Conservation (phyloP, 1,140 invertebrate genomes). For the Drosophila repletoides region DNA sequence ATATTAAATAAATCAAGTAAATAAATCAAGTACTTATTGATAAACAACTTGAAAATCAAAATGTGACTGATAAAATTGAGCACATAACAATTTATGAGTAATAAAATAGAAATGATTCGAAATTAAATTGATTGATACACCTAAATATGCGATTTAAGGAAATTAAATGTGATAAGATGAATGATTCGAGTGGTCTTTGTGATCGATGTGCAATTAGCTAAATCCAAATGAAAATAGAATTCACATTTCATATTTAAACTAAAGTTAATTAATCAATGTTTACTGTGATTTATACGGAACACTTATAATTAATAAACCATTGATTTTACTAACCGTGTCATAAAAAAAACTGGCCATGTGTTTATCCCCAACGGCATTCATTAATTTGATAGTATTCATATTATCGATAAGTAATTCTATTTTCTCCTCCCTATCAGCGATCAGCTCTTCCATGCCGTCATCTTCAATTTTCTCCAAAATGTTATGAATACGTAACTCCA, state of each 20-base stretch:
- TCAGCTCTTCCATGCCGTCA: slow-evolving; percentile 33
- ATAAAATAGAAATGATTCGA: neutral
- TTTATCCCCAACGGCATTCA: slow-evolving; percentile 29
- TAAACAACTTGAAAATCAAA: too few species aligned
- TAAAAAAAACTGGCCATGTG: slow-evolving; percentile 20
- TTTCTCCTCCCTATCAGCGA: neutral
- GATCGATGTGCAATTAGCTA: neutral
- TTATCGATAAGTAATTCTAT: slow-evolving; percentile 27
- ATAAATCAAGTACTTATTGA: too few species aligned
- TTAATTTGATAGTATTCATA: slow-evolving; percentile 52
- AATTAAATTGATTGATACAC: slow-evolving; percentile 1
- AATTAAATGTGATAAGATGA: neutral
- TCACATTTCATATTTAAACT: too few species aligned
- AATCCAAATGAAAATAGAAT: too few species aligned
- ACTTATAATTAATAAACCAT: slow-evolving; percentile 1
- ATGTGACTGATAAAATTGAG: neutral
- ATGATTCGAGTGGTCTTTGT: neutral
- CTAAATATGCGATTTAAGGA: too few species aligned
- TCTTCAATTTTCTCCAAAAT: slow-evolving; percentile 40
- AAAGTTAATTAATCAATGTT: too few species aligned
- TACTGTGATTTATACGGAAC: too few species aligned
- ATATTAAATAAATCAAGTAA: too few species aligned
- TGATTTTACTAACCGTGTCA: slow-evolving; percentile 39
- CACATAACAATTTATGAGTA: neutral
- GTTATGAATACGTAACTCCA: slow-evolving; percentile 45